Base-by-base conservation (phyloP, 2,888 invertebrate species). In the Prosopocoilus inquinatus region DNA sequence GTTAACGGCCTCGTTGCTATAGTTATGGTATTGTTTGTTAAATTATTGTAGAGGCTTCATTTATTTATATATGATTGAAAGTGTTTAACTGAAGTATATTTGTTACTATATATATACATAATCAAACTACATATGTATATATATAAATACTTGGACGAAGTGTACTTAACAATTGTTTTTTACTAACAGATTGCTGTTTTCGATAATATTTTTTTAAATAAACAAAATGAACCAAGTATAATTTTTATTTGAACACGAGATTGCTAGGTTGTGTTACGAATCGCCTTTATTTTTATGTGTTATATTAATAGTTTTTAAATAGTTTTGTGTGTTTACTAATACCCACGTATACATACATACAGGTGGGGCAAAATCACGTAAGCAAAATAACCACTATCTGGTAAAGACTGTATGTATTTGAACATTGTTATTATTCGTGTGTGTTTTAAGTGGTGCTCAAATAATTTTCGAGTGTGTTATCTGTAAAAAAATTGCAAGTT, bases 331-430 rank as follows among this genome's bases (percentile, higher is more conserved):
- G 74, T 76, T 75, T 76, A 76, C 76, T 76, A 76, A 76, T 76
- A 75, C 75, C 77, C 76, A 75, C 77, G 73, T 77, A 75, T 77
- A 77, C 74, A 75, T 76, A 76, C 75, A 77, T 76, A 76, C 76
- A 77, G 77, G 77, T 77, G 77, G 77, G 77, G 76, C 77, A 77
- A 75, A 77, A 75, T 77, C 77, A 77, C 76, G 77, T 77, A 77
- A 76, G 77, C 76, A 76, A 77, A 75, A 72, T 75, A 75, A 76
- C 73, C 74, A 75, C 71, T 75, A 75, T 75, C 76, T 76, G 76
- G 76, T 76, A 75, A 76, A 73, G 73, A 75, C 76, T 77, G 77
- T 77, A 77, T 77, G 77, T 77, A 76, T 77, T 73, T 75, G 71
- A 75, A 71, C 75, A 75, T 76, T 76, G 75, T 75, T 76, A 75